These are phyloP conservation scores for Amphimedon queenslandica DNA, from an alignment of 37 sponge, comb jelly and placozoan genomes.

Conservation along the genomic window DNA sequence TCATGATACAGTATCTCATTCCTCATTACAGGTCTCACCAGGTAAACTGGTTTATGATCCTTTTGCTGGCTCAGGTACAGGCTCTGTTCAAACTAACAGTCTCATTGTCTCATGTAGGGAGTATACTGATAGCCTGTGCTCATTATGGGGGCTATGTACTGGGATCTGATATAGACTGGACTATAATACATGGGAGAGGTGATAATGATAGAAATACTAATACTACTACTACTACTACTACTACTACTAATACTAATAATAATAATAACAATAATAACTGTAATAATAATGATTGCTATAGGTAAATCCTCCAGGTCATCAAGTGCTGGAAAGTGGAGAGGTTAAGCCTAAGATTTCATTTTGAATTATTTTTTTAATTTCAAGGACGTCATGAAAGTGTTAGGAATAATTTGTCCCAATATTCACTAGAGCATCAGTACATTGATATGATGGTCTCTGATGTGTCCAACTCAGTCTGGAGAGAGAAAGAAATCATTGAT, in stretches of 20 bases:
- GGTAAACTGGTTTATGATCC: slow-evolving; percentile 88
- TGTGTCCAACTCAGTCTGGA: slow-evolving; percentile 72
- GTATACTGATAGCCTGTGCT: slow-evolving; percentile 84
- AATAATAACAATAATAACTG: too few relatives aligned
- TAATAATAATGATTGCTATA: too few relatives aligned
- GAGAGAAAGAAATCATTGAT: slow-evolving; percentile 62
- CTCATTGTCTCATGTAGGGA: slow-evolving; percentile 45
- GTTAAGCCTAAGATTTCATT: too few relatives aligned
- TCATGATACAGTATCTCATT: background rate
- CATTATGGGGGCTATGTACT: slow-evolving; percentile 86
- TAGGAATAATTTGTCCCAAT: slow-evolving; percentile 59
- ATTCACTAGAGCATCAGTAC: slow-evolving; percentile 62
- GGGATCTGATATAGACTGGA: slow-evolving; percentile 87
- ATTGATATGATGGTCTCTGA: slow-evolving; percentile 80
- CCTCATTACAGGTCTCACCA: slow-evolving; percentile 49
- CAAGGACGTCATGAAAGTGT: slow-evolving; percentile 53
- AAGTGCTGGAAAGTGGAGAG: too few relatives aligned
- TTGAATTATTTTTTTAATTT: background rate
- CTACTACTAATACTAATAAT: too few relatives aligned
- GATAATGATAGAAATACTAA: too few relatives aligned
- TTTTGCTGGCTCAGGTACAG: slow-evolving; percentile 86
- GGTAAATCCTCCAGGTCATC: too few relatives aligned
- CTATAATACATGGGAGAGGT: slow-evolving; percentile 89
- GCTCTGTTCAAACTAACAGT: background rate
- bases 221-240: too few relatives aligned